Conservation (phyloP, 2,113 vertebrate genomes). For the Gopherus evgoodei region DNA sequence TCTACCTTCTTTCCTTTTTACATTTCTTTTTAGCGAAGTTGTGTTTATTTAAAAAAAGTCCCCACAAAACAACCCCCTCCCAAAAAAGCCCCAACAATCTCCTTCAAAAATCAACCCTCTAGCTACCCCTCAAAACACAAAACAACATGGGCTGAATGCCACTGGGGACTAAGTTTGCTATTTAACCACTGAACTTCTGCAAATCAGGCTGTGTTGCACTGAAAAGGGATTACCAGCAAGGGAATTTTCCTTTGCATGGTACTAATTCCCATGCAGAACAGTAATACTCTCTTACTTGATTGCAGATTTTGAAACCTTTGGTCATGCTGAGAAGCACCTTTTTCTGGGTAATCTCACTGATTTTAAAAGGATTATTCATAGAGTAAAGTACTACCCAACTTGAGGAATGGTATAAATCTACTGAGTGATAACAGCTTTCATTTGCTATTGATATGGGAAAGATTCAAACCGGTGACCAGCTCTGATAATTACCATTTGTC, state of each 20-base stretch:
- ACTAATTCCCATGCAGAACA: fast-evolving
- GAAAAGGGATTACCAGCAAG: neutral
- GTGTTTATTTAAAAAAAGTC: neutral
- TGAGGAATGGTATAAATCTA: neutral
- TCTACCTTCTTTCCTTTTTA: neutral
- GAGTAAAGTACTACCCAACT: neutral
- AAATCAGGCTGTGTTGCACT: neutral
- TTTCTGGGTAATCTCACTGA: neutral
- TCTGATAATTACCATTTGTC: neutral
- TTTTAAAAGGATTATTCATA: neutral
- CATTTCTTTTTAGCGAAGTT: fast-evolving
- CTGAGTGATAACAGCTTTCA: neutral
- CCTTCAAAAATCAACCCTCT: neutral
- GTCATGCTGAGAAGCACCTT: neutral
- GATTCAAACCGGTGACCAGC: neutral
- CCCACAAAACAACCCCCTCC: neutral
- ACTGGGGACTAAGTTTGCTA: neutral
- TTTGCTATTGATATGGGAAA: neutral
- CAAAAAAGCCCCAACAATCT: neutral
- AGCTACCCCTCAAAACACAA: neutral
- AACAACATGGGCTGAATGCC: neutral
- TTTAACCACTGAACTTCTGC: neutral
- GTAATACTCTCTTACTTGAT: neutral
- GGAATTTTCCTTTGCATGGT: neutral
- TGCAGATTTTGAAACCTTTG: neutral